Percentiles rank a stretch among this genome's conserved stretches.
phyloP scores from a whole-genome alignment of 2,113 vertebrate species.

The Gymnocephalus cernua region DNA sequence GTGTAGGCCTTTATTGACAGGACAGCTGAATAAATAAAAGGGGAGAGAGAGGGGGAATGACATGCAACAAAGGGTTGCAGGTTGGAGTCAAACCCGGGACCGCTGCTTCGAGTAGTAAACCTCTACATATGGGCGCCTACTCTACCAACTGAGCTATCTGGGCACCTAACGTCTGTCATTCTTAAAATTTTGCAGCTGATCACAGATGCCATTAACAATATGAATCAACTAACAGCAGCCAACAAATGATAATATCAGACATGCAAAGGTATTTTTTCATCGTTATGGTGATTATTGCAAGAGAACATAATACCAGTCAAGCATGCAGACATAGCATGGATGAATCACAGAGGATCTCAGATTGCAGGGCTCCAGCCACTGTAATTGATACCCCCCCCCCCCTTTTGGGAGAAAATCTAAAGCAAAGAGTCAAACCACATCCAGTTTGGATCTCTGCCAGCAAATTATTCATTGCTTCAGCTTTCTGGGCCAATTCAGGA shows the following conservation, averaged over 20 bases:
- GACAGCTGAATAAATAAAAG: too few relatives aligned
- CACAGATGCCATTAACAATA: constrained; percentile 9
- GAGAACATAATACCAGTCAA: constrained; percentile 53
- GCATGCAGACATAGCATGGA: constrained; percentile 58
- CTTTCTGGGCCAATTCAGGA: constrained; percentile 80
- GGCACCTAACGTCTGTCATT: not conserved
- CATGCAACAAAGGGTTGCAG: too few relatives aligned
- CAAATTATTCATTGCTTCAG: constrained; percentile 81
- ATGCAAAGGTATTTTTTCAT: not conserved
- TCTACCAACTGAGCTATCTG: too few relatives aligned
- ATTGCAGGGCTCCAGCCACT: constrained; percentile 73
- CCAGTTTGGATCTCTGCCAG: constrained; percentile 78
- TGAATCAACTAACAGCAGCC: constrained; percentile 24
- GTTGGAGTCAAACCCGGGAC: too few relatives aligned
- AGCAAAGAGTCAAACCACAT: constrained; percentile 74
- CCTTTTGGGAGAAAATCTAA: constrained; percentile 57
- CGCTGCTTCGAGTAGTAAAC: too few relatives aligned
- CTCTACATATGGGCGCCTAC: too few relatives aligned
- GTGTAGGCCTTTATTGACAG: too few relatives aligned
- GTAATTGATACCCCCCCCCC: constrained; percentile 70
- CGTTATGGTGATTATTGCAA: constrained; percentile 37
- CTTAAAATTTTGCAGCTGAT: constrained; percentile 25
- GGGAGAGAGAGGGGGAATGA: too few relatives aligned
- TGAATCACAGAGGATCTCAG: constrained; percentile 71
- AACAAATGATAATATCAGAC: constrained; percentile 31